A percentile compares a stretch with the other conserved stretches of the same genome.
Evolutionary conservation across 2,888 invertebrate species (phyloP).

Genomic region (Acronicta leporina): DNA sequence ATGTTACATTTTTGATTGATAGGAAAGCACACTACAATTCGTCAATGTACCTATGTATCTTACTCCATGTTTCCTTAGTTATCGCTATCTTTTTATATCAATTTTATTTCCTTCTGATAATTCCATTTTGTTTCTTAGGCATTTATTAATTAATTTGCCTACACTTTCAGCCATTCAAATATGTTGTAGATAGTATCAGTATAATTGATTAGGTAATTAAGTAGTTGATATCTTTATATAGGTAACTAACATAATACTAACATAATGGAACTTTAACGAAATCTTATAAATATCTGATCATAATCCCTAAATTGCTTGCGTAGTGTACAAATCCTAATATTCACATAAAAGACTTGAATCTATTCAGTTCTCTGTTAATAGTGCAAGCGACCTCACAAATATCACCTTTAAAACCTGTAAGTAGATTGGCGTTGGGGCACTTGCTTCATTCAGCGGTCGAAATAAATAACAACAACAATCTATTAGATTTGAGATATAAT

Average conservation of each 20-base stretch:
- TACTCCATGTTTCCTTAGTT: slow-evolving; percentile 25
- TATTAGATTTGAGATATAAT: slow-evolving; percentile 74
- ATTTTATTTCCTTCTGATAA: slow-evolving; percentile 38
- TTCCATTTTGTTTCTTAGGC: slow-evolving; percentile 17
- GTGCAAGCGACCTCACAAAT: slow-evolving; percentile 30
- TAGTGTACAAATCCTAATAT: background rate
- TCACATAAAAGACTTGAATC: slow-evolving; percentile 3
- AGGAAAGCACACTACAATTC: slow-evolving; percentile 30
- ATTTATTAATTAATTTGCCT: slow-evolving; percentile 35
- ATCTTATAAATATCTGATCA: slow-evolving; percentile 8
- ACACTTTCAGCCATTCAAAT: slow-evolving; percentile 40
- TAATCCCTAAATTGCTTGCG: background rate
- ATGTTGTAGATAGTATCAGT: slow-evolving; percentile 36
- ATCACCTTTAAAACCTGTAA: slow-evolving; percentile 43
- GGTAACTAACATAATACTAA: no score
- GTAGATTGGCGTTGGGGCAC: slow-evolving; percentile 45
- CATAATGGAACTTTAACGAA: slow-evolving; percentile 14
- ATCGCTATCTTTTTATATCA: slow-evolving; percentile 40
- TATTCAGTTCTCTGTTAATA: slow-evolving; percentile 13
- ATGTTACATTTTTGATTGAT: slow-evolving; percentile 47
- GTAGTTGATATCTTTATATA: slow-evolving; percentile 21
- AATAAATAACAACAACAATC: slow-evolving; percentile 70
- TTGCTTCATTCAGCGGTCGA: slow-evolving; percentile 65
- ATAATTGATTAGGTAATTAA: slow-evolving; percentile 16
- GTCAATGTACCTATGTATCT: slow-evolving; percentile 17